phyloP scores from a whole-genome alignment of 2,797 vertebrate species.

The Scolopax rusticola region DNA sequence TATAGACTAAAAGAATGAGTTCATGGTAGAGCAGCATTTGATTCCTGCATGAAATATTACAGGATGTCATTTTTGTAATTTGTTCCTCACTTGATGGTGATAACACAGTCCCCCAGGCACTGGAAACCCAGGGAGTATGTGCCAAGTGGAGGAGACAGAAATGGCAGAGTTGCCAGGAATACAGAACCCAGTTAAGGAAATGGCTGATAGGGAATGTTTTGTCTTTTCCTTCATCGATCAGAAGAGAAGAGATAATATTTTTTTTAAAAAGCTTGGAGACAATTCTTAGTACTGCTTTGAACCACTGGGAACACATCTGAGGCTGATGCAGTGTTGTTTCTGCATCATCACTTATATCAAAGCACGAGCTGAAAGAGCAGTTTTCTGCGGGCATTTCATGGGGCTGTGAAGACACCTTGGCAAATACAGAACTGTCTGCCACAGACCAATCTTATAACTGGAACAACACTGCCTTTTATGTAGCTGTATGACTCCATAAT shows the following conservation, averaged over 20 bases:
- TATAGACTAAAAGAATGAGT: background rate
- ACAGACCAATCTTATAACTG: background rate
- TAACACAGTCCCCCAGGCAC: slow-evolving; percentile 2
- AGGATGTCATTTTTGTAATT: slow-evolving; percentile 22
- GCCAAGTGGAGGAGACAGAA: slow-evolving; percentile 28
- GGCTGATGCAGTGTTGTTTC: background rate
- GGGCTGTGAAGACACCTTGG: background rate
- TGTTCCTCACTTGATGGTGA: slow-evolving; percentile 1
- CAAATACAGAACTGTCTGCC: background rate
- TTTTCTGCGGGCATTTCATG: background rate
- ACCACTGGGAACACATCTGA: background rate
- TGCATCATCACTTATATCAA: background rate
- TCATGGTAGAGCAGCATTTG: background rate
- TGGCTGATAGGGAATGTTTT: background rate
- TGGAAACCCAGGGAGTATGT: background rate
- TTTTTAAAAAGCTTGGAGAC: background rate
- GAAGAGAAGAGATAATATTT: background rate
- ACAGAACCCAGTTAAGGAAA: background rate
- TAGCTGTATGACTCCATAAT: background rate
- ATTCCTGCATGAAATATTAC: slow-evolving; percentile 6
- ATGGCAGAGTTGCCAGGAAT: background rate
- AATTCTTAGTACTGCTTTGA: too few species aligned
- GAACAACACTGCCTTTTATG: background rate
- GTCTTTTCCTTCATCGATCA: slow-evolving; percentile 11
- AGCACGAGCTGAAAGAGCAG: background rate